Base-by-base conservation (phyloP, 1,140 invertebrate genomes). In the Drosophila dunni region DNA sequence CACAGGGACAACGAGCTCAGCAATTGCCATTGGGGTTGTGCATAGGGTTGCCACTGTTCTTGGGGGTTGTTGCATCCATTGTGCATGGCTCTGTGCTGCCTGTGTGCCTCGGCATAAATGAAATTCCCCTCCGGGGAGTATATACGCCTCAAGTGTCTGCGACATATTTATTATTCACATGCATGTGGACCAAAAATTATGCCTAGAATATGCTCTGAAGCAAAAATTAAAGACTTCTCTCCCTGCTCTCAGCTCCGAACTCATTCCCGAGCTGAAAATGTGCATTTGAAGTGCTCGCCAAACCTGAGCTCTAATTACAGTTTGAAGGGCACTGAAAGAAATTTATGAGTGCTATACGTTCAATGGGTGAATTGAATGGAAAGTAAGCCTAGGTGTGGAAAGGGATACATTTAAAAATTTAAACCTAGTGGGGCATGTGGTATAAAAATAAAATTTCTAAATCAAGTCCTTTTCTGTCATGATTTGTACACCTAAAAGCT, bases 101-200 rank as follows among this genome's bases (percentile, higher is more conserved):
- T 51, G 44, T 70, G 68, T 80, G 81, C 46, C 56, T 13, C 20
- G 66, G 63, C 78, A 84, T 74, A 75, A 75, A 80, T 78, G 81
- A 77, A 75, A 36, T 75, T 53, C 24, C 78, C 79, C 69, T 60
- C 7, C 1, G 70, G 70, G 63, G 20, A 54, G 3, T 29, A 40
- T 51, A 13, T 50, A 17, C 33, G 54, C 62, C 76, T 85, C 82
- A 86, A 86, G 83, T 86, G 79, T 68, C 71, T 76, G 83, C 79
- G 83, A 85, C 82, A 85, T 85, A 86, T 85, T 85, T 85, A 86
- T 81, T 79, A 82, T 77, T 45, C 48, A 8, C 72, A 24, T 77
- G 83, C 74, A 79, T 78, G 50, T 45, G 58, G 20, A 57, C 44
- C 68, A 72, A 75, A 70, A 67, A 78, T 78, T 71, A 66, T 63